Conservation (phyloP, 92 coral and sea anemone genomes). For the Metridium senile region DNA sequence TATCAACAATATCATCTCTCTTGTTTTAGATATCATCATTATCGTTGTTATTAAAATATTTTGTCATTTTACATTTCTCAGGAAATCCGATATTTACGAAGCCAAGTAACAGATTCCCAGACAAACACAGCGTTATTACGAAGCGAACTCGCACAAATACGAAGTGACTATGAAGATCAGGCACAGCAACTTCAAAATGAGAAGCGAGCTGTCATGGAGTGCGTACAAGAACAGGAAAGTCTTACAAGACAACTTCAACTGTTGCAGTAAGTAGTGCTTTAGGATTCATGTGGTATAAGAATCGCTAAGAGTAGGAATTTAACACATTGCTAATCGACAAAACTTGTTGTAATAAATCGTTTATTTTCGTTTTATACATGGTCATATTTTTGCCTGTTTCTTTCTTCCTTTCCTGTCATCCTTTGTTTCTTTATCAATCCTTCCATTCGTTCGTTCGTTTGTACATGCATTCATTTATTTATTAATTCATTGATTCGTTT, state of each 20-base stretch:
- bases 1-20: too few species aligned
- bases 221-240: slow-evolving; percentile 91
- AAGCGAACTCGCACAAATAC: slow-evolving; percentile 87
- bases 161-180: slow-evolving; percentile 84
- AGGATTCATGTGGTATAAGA: not conserved
- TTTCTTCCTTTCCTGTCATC: too few species aligned
- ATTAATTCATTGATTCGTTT: too few species aligned
- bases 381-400: too few species aligned
- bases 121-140: slow-evolving; percentile 84
- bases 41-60: not conserved
- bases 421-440: too few species aligned
- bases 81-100: slow-evolving; percentile 86
- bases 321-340: too few species aligned
- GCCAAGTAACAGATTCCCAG: slow-evolving; percentile 92
- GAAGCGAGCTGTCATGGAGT: slow-evolving; percentile 74
- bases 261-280: slow-evolving; percentile 82
- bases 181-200: slow-evolving; percentile 74
- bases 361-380: too few species aligned
- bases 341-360: too few species aligned
- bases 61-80: slow-evolving; percentile 7
- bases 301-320: too few species aligned
- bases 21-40: not conserved
- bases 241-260: slow-evolving; percentile 89
- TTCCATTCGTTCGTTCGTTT: too few species aligned
- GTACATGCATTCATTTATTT: too few species aligned